A percentile compares a stretch with the other conserved stretches of the same genome.
Evolutionary conservation across 2,113 vertebrate genomes (phyloP).

Genomic region (Bubo blakistoni): DNA sequence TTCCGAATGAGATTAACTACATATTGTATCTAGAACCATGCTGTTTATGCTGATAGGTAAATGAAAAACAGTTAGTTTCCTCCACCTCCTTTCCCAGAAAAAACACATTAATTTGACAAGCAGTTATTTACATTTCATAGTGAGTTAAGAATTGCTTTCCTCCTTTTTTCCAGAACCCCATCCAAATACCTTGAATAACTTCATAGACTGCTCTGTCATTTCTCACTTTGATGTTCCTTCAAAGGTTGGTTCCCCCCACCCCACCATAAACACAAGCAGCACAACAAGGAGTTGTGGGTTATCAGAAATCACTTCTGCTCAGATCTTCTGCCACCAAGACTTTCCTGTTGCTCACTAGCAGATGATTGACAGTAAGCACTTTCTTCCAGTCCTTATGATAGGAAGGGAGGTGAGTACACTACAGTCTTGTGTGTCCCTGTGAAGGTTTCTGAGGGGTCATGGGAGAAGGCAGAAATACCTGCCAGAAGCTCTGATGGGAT

Average conservation of each 20-base stretch:
- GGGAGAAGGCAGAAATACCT: not conserved
- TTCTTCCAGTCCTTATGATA: not conserved
- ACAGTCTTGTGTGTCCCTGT: not conserved
- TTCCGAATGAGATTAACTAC: not conserved
- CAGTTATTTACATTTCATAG: not conserved
- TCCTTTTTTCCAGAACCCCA: not conserved
- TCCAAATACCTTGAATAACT: not conserved
- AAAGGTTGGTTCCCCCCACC: not conserved
- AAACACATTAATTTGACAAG: not conserved
- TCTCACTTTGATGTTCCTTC: not conserved
- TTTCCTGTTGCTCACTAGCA: not conserved
- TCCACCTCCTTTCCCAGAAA: not conserved
- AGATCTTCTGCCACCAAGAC: not conserved
- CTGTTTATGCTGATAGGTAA: not conserved
- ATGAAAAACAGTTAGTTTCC: not conserved
- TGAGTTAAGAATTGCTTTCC: not conserved
- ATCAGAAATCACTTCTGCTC: not conserved
- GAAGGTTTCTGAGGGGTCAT: not conserved
- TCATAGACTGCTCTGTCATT: not conserved
- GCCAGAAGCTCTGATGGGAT: not conserved
- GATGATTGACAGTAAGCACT: not conserved
- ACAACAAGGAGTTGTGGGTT: not conserved
- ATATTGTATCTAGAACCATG: not conserved
- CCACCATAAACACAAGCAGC: not conserved
- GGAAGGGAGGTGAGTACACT: not conserved